Conservation (phyloP, 1,140 invertebrate genomes). For the Hesperophylax magnus region DNA sequence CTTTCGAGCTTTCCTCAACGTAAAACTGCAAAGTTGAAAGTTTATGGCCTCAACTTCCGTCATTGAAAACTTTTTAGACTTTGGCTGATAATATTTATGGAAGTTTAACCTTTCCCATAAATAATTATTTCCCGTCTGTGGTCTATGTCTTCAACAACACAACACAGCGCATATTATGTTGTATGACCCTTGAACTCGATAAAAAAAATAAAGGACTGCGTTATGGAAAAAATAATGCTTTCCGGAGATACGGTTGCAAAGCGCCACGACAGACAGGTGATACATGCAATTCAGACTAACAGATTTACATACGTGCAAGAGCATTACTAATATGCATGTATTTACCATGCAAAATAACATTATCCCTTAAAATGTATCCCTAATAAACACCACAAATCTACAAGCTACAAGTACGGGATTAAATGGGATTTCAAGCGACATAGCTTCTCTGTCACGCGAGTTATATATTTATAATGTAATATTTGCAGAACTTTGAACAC, state of each 20-base stretch:
- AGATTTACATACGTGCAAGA: too few species aligned
- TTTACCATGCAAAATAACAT: too few species aligned
- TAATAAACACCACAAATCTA: too few species aligned
- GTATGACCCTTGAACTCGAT: background rate
- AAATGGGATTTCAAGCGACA: too few species aligned
- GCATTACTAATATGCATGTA: too few species aligned
- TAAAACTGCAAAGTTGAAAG: background rate
- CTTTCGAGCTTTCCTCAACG: background rate
- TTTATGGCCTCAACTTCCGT: background rate
- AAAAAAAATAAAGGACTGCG: background rate
- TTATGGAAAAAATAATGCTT: background rate
- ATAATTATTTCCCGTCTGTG: background rate
- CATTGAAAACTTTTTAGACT: constrained; percentile 1
- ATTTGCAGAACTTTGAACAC: too few species aligned
- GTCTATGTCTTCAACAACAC: background rate
- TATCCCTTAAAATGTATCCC: too few species aligned
- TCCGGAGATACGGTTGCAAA: background rate
- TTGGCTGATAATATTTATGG: background rate
- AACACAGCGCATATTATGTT: too few species aligned
- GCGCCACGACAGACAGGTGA: background rate
- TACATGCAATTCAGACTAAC: too few species aligned
- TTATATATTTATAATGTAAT: too few species aligned
- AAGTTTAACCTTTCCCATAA: constrained; percentile 12
- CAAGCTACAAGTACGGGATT: too few species aligned
- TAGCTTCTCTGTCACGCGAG: too few species aligned